Conservation (phyloP, 2,113 vertebrate species). For the Siphamia tubifer region DNA sequence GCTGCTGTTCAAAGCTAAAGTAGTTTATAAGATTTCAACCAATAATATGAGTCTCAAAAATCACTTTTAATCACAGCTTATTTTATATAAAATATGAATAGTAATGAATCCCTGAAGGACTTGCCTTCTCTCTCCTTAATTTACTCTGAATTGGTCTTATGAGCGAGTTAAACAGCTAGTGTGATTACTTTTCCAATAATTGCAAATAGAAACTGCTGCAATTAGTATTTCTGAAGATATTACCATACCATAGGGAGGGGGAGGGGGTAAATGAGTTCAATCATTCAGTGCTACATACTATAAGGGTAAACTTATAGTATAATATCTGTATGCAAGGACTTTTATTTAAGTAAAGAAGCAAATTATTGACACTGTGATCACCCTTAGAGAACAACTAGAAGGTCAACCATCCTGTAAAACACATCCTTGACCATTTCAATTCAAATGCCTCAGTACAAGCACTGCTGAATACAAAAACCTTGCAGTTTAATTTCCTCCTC, state of each 20-base stretch:
- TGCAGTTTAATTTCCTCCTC: too few relatives aligned
- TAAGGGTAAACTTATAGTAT: neutral
- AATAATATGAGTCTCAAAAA: neutral
- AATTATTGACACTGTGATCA: too few relatives aligned
- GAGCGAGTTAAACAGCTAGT: neutral
- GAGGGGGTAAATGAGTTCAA: too few relatives aligned
- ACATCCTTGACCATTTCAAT: too few relatives aligned
- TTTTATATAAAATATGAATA: neutral
- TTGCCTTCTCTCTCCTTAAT: neutral
- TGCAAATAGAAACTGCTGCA: neutral
- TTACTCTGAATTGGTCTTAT: neutral
- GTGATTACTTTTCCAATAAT: neutral
- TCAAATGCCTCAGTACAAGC: too few relatives aligned
- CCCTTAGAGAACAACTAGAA: too few relatives aligned
- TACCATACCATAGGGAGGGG: too few relatives aligned
- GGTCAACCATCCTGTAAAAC: too few relatives aligned
- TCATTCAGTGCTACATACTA: too few relatives aligned
- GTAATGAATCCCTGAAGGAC: neutral
- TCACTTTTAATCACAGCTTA: neutral
- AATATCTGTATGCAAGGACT: too few relatives aligned
- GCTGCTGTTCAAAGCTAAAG: slow-evolving; percentile 5
- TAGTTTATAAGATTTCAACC: neutral
- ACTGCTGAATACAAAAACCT: too few relatives aligned
- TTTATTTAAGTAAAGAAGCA: neutral
- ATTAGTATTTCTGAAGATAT: neutral